Evolutionary conservation across 2,888 invertebrate genomes (phyloP), one percentile per base, ranked within the genome.

Genomic region (Vesta saturnalis): DNA sequence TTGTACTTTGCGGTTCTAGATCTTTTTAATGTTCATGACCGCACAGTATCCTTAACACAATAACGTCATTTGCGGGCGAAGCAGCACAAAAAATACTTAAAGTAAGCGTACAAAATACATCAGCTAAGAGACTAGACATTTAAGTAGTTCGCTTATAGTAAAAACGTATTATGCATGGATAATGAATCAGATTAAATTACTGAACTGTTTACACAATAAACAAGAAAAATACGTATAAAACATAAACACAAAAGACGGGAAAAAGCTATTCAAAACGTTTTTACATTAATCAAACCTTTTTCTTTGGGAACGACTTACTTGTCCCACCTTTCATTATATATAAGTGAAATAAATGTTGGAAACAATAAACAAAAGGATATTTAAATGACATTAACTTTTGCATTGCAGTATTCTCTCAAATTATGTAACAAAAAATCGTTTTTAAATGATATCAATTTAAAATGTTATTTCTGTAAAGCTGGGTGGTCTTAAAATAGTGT

Each of bases 401-500:
- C 22, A 22, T 46, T 43, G 16, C 43, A 16, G 16, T 47, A 10
- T 39, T n/a, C n/a, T 2, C 8, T 4, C 39, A 12, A 6, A 39
- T 39, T 39, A n/a, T 39, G n/a, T n/a, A n/a, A 39, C 39, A 30
- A 30, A 30, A 6, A 30, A 30, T 30, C 10, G 30, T 30, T 30
- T 30, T 30, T 30, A 30, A 30, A 30, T 6, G 30, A 30, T 10
- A 30, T 6, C 30, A 30, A 6, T 6, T 4, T 30, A 30, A 30
- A 30, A 6, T 30, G 4, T 30, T 30, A 30, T 4, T 64, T 57
- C 30, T 57, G 52, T 63, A 59, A 67, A 58, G 52, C 52, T 73
- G 73, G 73, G 73, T 71, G 73, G 73, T 73, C 73, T 67, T 64
- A 49, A 70, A 71, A 62, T 70, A 60, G 68, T 69, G 63, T 56